Percentiles rank a stretch among this genome's conserved stretches.
Evolutionary conservation across 1,140 invertebrate species (phyloP).

Genomic region (Drosophila bocki): DNA sequence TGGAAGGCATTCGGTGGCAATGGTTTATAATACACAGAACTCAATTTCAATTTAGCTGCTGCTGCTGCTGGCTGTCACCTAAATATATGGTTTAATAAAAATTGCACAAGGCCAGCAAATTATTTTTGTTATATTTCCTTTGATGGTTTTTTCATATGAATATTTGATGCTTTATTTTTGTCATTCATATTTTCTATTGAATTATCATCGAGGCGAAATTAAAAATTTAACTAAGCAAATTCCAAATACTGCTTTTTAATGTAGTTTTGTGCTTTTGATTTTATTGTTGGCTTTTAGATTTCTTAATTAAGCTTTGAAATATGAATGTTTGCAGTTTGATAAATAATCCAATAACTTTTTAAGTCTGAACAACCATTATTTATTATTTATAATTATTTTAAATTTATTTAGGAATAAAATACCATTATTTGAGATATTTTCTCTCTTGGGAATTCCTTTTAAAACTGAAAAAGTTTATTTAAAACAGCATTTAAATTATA

Average conservation of each 20-base stretch:
- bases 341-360: not conserved
- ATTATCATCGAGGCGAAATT: not conserved
- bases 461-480: not conserved
- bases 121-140: slow-evolving; percentile 5
- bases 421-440: not conserved
- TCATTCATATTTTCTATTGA: not conserved
- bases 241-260: not conserved
- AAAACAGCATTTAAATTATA: not conserved
- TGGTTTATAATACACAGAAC: not conserved
- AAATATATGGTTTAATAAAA: slow-evolving; percentile 8
- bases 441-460: not conserved
- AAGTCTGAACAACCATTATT: not conserved
- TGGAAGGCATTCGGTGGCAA: not conserved
- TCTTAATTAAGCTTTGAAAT: not conserved
- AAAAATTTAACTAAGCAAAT: not conserved
- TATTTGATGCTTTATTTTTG: not conserved
- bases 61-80: not conserved
- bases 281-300: too few relatives aligned
- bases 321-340: not conserved
- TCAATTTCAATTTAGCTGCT: slow-evolving; percentile 8
- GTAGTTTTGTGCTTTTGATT: not conserved
- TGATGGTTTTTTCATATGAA: not conserved
- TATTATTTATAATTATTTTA: not conserved
- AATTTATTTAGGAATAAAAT: not conserved
- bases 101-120: not conserved